phyloP scores from a whole-genome alignment of 1,140 invertebrate genomes.

The Pseudomyrmex gracilis region DNA sequence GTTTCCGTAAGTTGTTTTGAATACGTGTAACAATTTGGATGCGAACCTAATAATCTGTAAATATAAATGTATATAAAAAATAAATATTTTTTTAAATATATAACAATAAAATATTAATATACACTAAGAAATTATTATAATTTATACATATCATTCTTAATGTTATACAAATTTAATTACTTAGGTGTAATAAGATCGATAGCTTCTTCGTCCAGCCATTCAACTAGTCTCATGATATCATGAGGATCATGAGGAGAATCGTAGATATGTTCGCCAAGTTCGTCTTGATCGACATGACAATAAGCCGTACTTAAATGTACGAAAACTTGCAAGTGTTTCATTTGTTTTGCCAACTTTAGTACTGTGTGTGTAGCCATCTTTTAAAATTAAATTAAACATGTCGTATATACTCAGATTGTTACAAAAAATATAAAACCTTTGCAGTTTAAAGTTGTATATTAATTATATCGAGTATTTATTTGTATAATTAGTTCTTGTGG shows the following conservation, averaged over 20 bases:
- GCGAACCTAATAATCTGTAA: conserved; percentile 86
- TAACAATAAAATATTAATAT: too few species aligned
- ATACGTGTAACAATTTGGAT: conserved; percentile 92
- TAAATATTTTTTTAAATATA: too few species aligned
- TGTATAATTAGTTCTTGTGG: too few species aligned
- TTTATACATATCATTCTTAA: neutral
- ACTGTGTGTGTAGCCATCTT: conserved; percentile 88
- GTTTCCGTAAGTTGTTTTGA: conserved; percentile 90
- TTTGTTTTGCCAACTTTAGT: conserved; percentile 88
- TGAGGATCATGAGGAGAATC: conserved; percentile 88
- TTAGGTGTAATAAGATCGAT: conserved; percentile 89
- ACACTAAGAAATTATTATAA: too few species aligned
- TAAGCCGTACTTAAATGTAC: conserved; percentile 91
- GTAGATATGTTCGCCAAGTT: conserved; percentile 89
- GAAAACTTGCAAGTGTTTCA: conserved; percentile 89
- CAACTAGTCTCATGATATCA: conserved; percentile 89
- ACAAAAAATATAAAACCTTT: too few species aligned
- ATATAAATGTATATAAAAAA: neutral
- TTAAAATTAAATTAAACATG: conserved; percentile 48
- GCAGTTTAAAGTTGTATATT: neutral
- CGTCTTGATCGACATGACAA: conserved; percentile 90
- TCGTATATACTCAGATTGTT: neutral
- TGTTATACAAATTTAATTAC: conserved; percentile 73
- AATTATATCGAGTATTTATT: too few species aligned
- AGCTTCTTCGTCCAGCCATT: conserved; percentile 90